These are phyloP conservation scores for Cheiracanthium punctorium DNA, from an alignment of 2,888 invertebrate species.

Conservation along the genomic window DNA sequence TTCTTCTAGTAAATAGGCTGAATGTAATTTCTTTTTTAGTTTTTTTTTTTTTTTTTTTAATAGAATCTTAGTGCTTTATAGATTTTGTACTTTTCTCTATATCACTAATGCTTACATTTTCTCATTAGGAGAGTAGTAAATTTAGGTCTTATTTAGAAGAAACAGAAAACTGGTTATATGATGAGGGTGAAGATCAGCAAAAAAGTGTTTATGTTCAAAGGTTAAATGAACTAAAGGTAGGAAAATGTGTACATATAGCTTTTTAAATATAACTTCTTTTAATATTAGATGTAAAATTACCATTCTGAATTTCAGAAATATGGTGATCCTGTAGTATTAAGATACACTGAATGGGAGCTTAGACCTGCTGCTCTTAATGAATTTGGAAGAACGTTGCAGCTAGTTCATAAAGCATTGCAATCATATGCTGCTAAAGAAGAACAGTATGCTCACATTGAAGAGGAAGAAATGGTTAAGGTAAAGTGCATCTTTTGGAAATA, in stretches of 20 bases:
- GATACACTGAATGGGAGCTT: conserved; percentile 87
- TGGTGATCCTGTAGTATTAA: conserved; percentile 92
- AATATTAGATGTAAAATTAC: neutral
- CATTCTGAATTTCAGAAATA: conserved; percentile 78
- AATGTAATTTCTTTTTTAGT: too few species aligned
- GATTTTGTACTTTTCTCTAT: too few species aligned
- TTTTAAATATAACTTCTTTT: neutral
- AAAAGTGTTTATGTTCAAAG: conserved; percentile 82
- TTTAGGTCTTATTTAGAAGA: conserved; percentile 82
- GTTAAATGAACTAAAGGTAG: conserved; percentile 78
- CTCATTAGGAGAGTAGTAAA: conserved; percentile 73
- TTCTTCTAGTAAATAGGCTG: too few species aligned
- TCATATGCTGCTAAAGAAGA: conserved; percentile 82
- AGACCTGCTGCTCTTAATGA: conserved; percentile 88
- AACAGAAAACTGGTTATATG: conserved; percentile 97
- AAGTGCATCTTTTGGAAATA: too few species aligned
- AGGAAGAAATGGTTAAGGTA: conserved; percentile 83
- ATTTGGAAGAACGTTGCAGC: conserved; percentile 85
- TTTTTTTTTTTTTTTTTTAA: too few species aligned
- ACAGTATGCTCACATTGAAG: conserved; percentile 86
- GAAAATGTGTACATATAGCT: neutral
- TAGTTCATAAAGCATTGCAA: conserved; percentile 87
- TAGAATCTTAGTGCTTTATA: too few species aligned
- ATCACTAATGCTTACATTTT: too few species aligned
- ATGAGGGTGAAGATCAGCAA: conserved; percentile 95